Base-by-base conservation (phyloP, 2,797 vertebrate genomes). In the Ctenosaura bakeri region DNA sequence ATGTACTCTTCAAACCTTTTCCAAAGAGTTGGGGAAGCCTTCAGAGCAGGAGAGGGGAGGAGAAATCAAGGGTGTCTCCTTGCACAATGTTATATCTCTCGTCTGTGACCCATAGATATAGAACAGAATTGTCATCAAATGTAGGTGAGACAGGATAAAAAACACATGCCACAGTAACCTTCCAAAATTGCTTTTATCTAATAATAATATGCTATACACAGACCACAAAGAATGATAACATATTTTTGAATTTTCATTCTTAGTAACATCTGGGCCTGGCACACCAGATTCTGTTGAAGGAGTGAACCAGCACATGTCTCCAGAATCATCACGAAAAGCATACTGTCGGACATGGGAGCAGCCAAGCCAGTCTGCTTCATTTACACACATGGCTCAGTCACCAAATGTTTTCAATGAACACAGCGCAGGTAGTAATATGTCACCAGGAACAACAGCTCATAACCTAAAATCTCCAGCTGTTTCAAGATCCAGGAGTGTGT, bases 341-440 rank as follows among this genome's bases (percentile, higher is more conserved):
- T 99, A 99, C 95, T 99, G 98, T 94, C 98, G 98, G 94, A 98
- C 99, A 0, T 99, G 99, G 99, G 99, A 99, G 93, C 98, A 98
- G 91, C 97, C 98, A 81, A 97, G 96, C 94, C 98, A 98, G 1
- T 97, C 98, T 32, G 90, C 97, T 54, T 98, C 97, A 12, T 98
- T 98, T 1, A 98, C 98, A 86, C 98, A 98, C 90, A 96, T 98
- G 73, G 98, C 98, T 38, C 98, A 98, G 88, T 98, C 98, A 42
- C 98, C 98, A 42, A 98, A 97, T 6, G 98, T 98, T 62, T 99
- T 99, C 84, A 97, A 94, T 0, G 99, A 99, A 74, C 99, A 99
- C 89, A 95, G 95, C 64, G 86, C 97, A 0, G 97, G 96, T 90
- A 98, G 95, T 96, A 98, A 97, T 93, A 97, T 98, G 97, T 97